Percentiles rank a stretch among this genome's conserved stretches.
Evolutionary conservation across 2,888 invertebrate genomes (phyloP).

Genomic region (Dione juno): DNA sequence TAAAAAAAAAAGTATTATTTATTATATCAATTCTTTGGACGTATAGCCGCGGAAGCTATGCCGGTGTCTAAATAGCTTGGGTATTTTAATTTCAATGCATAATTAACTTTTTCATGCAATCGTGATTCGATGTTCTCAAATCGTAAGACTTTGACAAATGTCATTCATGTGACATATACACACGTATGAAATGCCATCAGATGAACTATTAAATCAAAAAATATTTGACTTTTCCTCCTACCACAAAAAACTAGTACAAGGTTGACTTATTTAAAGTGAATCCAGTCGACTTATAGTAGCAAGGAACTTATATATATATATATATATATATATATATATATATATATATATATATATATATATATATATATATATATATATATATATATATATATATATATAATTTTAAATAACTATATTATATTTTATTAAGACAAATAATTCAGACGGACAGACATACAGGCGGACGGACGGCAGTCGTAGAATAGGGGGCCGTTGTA

Average conservation of each 20-base stretch:
- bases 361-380: no score
- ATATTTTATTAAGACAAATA: no score
- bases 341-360: no score
- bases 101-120: conserved; percentile 2
- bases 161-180: conserved; percentile 29
- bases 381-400: no score
- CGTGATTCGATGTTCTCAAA: conserved; percentile 1
- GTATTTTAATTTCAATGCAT: not conserved
- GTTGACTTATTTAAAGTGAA: conserved; percentile 13
- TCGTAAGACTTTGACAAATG: conserved; percentile 24
- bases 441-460: no score
- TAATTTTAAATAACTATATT: no score
- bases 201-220: conserved; percentile 31
- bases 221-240: conserved; percentile 35
- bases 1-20: no score
- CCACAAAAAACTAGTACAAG: conserved; percentile 42
- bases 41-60: no score
- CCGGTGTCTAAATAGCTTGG: not conserved
- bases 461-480: no score
- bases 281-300: not conserved
- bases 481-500: no score
- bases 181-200: conserved; percentile 32
- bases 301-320: not conserved
- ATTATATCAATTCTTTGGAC: no score
- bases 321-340: not conserved